Conservation (phyloP, 53 echinoderm and acorn worm genomes). For the Antedon mediterranea region DNA sequence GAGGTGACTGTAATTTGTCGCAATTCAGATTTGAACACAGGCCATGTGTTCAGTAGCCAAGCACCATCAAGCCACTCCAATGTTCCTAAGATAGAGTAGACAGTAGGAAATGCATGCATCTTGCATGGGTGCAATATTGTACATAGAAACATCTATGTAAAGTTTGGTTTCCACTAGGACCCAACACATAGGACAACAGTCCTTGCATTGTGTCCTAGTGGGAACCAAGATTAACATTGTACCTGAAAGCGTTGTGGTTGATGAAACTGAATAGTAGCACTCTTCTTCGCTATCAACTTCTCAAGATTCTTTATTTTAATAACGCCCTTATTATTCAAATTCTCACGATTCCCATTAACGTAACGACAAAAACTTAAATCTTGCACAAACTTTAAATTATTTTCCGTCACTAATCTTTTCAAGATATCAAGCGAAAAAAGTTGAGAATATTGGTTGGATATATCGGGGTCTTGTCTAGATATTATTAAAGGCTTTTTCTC, state of each 20-base stretch:
- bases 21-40: too few relatives aligned
- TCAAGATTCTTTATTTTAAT: slow-evolving; percentile 35
- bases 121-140: too few relatives aligned
- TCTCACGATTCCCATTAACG: slow-evolving; percentile 2
- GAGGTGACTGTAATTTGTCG: too few relatives aligned
- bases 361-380: slow-evolving; percentile 49
- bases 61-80: too few relatives aligned
- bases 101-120: too few relatives aligned
- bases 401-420: slow-evolving; percentile 24
- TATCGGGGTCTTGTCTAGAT: not conserved
- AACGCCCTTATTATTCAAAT: slow-evolving; percentile 13
- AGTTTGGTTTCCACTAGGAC: too few relatives aligned
- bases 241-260: slow-evolving; percentile 94
- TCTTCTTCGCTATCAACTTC: slow-evolving; percentile 40
- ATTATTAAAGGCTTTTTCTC: slow-evolving; percentile 59
- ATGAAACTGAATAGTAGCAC: slow-evolving; percentile 75
- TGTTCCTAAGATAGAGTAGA: too few relatives aligned
- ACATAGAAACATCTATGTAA: too few relatives aligned
- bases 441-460: slow-evolving; percentile 8
- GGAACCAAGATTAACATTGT: not conserved
- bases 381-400: slow-evolving; percentile 26
- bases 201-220: not conserved
- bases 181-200: too few relatives aligned
- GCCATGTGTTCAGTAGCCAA: too few relatives aligned
- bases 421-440: slow-evolving; percentile 40